A percentile compares a stretch with the other conserved stretches of the same genome.
Evolutionary conservation across 1,140 invertebrate genomes (phyloP).

Genomic region (Episyrphus balteatus): DNA sequence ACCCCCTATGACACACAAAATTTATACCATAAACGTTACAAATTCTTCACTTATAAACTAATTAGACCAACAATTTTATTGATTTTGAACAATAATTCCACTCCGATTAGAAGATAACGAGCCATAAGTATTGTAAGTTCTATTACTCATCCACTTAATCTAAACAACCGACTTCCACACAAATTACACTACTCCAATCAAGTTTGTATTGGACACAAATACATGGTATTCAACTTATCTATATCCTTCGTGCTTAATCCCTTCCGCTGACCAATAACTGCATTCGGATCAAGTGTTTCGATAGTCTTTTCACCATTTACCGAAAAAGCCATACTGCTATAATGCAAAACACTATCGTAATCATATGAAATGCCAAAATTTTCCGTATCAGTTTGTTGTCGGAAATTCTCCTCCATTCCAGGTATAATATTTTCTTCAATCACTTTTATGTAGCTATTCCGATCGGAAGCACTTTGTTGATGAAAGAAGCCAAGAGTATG

Average conservation of each 20-base stretch:
- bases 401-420: constrained; percentile 43
- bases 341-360: constrained; percentile 68
- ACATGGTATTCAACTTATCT: constrained; percentile 53
- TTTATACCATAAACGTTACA: too few species aligned
- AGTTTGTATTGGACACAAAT: constrained; percentile 27
- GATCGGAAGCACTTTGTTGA: constrained; percentile 48
- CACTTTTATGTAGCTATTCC: constrained; percentile 47
- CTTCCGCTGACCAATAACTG: constrained; percentile 46
- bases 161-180: too few species aligned
- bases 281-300: constrained; percentile 33
- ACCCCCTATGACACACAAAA: too few species aligned
- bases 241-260: constrained; percentile 53
- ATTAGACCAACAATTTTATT: too few species aligned
- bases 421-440: constrained; percentile 44
- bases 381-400: constrained; percentile 37
- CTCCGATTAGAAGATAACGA: too few species aligned
- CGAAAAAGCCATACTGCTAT: constrained; percentile 57
- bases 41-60: too few species aligned
- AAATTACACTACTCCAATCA: too few species aligned
- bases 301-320: constrained; percentile 59
- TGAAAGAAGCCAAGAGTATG: constrained; percentile 51
- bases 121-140: too few species aligned
- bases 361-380: constrained; percentile 47
- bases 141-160: too few species aligned
- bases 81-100: too few species aligned